Evolutionary conservation across 2,797 vertebrate genomes (phyloP).

Genomic region (Ctenochaetus hawaiiensis): DNA sequence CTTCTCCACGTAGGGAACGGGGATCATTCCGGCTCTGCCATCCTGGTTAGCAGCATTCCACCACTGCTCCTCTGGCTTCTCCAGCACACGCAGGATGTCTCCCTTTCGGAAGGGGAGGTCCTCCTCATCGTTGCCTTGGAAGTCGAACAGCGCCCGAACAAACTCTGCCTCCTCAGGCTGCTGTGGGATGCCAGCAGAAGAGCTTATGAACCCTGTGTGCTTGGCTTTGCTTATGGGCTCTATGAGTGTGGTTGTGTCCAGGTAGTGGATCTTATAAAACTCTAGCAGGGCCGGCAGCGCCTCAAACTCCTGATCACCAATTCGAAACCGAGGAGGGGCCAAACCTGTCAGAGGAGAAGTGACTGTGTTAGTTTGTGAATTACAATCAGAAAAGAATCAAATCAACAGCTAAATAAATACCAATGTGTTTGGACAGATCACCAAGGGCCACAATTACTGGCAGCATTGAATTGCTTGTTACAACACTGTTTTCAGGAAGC

Average conservation of each 20-base stretch:
- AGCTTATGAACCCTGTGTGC: conserved; percentile 83
- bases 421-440: not conserved
- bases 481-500: not conserved
- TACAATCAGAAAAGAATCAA: not conserved
- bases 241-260: conserved; percentile 99
- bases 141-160: conserved; percentile 97
- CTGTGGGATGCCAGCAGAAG: conserved; percentile 75
- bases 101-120: conserved; percentile 98
- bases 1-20: conserved; percentile 98
- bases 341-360: conserved; percentile 83
- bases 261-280: conserved; percentile 99
- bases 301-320: conserved; percentile 98
- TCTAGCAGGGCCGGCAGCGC: conserved; percentile 95
- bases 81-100: conserved; percentile 94
- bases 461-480: not conserved
- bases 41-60: conserved; percentile 96
- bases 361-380: conserved; percentile 73
- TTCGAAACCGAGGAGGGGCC: conserved; percentile 90
- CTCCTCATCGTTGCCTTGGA: conserved; percentile 97
- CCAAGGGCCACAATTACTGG: not conserved
- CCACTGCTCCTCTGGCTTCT: conserved; percentile 99
- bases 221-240: conserved; percentile 92
- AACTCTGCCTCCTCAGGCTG: conserved; percentile 91
- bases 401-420: not conserved
- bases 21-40: conserved; percentile 96